phyloP scores from a whole-genome alignment of 2,797 vertebrate genomes.

The Bovichtus diacanthus region DNA sequence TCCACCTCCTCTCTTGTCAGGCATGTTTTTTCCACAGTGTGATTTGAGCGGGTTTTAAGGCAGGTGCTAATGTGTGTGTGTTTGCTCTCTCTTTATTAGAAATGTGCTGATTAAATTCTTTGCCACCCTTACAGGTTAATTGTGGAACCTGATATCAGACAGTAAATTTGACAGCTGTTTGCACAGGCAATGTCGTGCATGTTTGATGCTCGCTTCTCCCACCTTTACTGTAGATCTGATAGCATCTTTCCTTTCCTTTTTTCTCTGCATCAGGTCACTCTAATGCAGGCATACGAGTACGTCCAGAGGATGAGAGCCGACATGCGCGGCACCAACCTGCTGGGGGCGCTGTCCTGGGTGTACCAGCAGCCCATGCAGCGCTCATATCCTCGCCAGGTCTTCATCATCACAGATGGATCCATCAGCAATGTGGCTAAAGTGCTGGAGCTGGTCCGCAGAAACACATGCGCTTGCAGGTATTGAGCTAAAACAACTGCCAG shows the following conservation, averaged over 20 bases:
- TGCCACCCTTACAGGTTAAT: conserved; percentile 37
- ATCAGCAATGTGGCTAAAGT: conserved; percentile 82
- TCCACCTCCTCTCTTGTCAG: conserved; percentile 51
- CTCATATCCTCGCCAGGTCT: conserved; percentile 92
- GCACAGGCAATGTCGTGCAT: conserved; percentile 26
- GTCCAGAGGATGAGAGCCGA: conserved; percentile 84
- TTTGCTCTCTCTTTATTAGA: conserved; percentile 71
- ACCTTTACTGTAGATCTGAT: conserved; percentile 34
- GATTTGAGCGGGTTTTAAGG: conserved; percentile 57
- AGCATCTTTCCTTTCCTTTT: conserved; percentile 16
- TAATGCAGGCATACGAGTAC: conserved; percentile 87
- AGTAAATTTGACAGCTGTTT: conserved; percentile 60
- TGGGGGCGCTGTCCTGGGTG: conserved; percentile 90
- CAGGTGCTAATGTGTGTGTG: conserved; percentile 67
- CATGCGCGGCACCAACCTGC: conserved; percentile 84
- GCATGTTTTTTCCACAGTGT: conserved; percentile 67
- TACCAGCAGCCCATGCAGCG: conserved; percentile 91
- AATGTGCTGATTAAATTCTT: conserved; percentile 52
- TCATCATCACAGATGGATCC: conserved; percentile 87
- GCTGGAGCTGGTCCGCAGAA: conserved; percentile 91
- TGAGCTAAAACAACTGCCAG: neutral
- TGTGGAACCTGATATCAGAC: conserved; percentile 65
- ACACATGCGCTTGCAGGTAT: conserved; percentile 91
- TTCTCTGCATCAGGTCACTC: conserved; percentile 59
- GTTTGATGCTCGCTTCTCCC: conserved; percentile 5